phyloP scores from a whole-genome alignment of 2,888 invertebrate genomes.

The Drosophila meridionalis region DNA sequence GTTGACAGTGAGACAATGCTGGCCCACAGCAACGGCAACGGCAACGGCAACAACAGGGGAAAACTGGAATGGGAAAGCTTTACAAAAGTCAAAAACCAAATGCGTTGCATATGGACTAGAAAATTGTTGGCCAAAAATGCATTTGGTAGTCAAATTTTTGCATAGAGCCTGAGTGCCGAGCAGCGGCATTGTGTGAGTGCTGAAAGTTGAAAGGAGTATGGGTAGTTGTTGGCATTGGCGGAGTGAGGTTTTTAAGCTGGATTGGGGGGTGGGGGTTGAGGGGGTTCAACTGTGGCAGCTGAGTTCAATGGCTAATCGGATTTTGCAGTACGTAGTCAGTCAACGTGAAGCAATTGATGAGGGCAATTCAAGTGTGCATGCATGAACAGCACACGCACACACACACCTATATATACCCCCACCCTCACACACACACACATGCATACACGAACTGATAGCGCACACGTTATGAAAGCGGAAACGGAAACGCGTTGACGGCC shows the following conservation, averaged over 20 bases:
- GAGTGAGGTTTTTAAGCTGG: not conserved
- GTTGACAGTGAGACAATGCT: constrained; percentile 59
- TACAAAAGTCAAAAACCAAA: constrained; percentile 56
- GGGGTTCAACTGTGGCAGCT: constrained; percentile 21
- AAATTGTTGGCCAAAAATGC: constrained; percentile 54
- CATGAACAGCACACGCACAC: constrained; percentile 48
- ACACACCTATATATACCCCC: constrained; percentile 11
- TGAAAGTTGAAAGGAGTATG: not conserved
- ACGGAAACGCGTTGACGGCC: constrained; percentile 61
- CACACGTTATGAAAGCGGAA: constrained; percentile 59
- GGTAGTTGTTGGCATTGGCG: no score
- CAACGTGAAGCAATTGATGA: constrained; percentile 78
- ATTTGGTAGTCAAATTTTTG: constrained; percentile 72
- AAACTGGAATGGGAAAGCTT: constrained; percentile 2
- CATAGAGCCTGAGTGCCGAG: constrained; percentile 28
- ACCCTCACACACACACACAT: not conserved
- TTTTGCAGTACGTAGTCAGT: constrained; percentile 72
- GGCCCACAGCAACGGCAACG: constrained; percentile 33
- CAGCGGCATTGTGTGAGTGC: constrained; percentile 16
- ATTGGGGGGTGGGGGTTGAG: not conserved
- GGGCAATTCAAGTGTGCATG: constrained; percentile 73
- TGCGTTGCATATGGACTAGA: constrained; percentile 49
- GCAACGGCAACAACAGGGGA: constrained; percentile 12
- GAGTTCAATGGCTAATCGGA: constrained; percentile 72
- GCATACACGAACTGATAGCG: constrained; percentile 15